Evolutionary conservation across 2,113 vertebrate genomes (phyloP).

Genomic region (Erinaceus europaeus): DNA sequence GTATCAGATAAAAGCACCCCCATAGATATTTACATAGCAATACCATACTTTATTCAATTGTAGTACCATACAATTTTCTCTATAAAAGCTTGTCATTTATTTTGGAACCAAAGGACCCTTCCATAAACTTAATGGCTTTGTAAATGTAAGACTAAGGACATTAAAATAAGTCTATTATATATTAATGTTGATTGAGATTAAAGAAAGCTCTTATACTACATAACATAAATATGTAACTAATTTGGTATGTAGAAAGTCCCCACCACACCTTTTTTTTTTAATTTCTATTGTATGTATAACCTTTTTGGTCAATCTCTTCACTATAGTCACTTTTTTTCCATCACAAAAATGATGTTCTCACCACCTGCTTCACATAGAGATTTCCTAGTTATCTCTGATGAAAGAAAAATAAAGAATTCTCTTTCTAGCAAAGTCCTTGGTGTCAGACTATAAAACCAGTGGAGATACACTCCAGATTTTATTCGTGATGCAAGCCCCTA

Average conservation of each 20-base stretch:
- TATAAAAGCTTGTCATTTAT: neutral
- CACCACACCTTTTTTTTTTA: neutral
- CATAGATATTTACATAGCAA: neutral
- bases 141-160: neutral
- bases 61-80: too few species aligned
- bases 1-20: neutral
- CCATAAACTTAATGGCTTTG: neutral
- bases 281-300: neutral
- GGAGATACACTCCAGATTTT: neutral
- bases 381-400: neutral
- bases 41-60: neutral
- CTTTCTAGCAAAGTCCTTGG: neutral
- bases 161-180: too few species aligned
- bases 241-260: too few species aligned
- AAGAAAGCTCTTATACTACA: too few species aligned
- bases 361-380: neutral
- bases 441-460: neutral
- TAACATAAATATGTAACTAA: too few species aligned
- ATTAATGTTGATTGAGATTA: too few species aligned
- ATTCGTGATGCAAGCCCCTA: neutral
- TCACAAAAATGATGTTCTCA: neutral
- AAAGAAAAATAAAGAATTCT: neutral
- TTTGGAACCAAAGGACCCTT: neutral
- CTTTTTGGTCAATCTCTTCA: neutral
- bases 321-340: neutral